Evolutionary conservation across 2,113 vertebrate species (phyloP).

Genomic region (Stegastes partitus): DNA sequence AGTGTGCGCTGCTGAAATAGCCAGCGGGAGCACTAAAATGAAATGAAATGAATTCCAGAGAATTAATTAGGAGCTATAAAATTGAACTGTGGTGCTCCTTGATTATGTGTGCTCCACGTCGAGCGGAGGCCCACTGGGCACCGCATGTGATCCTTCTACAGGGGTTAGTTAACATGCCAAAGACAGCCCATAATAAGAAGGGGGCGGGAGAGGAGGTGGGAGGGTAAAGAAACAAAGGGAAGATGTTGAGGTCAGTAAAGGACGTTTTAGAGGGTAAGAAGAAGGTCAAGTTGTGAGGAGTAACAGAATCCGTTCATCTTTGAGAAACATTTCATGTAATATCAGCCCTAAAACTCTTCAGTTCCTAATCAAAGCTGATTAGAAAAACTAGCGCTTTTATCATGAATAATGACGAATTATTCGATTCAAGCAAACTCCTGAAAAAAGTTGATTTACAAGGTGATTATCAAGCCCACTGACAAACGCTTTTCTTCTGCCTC

Average conservation of each 20-base stretch:
- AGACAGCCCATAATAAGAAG: constrained; percentile 21
- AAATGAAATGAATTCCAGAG: constrained; percentile 65
- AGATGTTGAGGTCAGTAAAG: neutral
- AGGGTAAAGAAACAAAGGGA: constrained; percentile 1
- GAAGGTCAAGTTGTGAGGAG: neutral
- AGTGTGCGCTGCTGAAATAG: constrained; percentile 22
- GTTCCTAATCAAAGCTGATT: no score
- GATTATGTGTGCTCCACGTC: constrained; percentile 61
- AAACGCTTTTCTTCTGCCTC: neutral
- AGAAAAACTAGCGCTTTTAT: neutral
- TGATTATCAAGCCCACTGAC: neutral
- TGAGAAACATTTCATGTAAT: neutral
- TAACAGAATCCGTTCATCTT: neutral
- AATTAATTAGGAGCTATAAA: constrained; percentile 72
- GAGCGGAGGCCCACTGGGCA: constrained; percentile 45
- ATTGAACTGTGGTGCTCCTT: constrained; percentile 60
- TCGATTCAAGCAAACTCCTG: neutral
- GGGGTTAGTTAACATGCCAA: constrained; percentile 56
- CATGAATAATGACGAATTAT: neutral
- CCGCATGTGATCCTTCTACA: constrained; percentile 35
- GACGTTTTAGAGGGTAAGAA: neutral
- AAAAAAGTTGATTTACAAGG: neutral
- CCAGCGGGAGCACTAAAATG: constrained; percentile 52
- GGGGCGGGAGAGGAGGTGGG: neutral
- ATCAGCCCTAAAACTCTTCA: neutral